phyloP scores from a whole-genome alignment of 2,113 vertebrate species.

The Charadrius vociferus region DNA sequence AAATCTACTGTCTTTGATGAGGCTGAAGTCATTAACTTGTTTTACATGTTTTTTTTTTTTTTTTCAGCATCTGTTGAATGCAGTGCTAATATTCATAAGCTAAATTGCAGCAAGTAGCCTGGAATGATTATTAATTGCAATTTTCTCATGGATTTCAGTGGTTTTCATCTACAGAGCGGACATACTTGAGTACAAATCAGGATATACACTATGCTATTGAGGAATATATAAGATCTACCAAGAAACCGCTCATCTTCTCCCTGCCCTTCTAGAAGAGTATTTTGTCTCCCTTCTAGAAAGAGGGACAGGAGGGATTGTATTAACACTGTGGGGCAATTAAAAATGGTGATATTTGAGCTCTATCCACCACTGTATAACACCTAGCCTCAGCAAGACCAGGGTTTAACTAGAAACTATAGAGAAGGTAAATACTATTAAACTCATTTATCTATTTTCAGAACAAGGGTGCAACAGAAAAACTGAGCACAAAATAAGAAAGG shows the following conservation, averaged over 20 bases:
- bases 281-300: background rate
- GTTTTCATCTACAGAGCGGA: background rate
- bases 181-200: background rate
- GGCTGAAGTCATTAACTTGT: background rate
- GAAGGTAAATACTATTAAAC: background rate
- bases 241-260: background rate
- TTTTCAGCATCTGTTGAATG: background rate
- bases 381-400: background rate
- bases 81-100: background rate
- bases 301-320: background rate
- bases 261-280: accelerated
- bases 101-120: background rate
- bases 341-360: background rate
- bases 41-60: background rate
- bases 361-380: background rate
- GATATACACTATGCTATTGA: background rate
- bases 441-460: background rate
- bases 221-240: background rate
- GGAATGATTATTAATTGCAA: background rate
- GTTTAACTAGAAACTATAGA: background rate
- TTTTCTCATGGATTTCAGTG: background rate
- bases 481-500: background rate
- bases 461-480: background rate
- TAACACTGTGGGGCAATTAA: background rate
- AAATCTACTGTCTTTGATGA: background rate